A percentile compares a stretch with the other conserved stretches of the same genome.
These are phyloP conservation scores for Ischnus inquisitorius DNA, from an alignment of 2,888 invertebrate species.

Conservation along the genomic window DNA sequence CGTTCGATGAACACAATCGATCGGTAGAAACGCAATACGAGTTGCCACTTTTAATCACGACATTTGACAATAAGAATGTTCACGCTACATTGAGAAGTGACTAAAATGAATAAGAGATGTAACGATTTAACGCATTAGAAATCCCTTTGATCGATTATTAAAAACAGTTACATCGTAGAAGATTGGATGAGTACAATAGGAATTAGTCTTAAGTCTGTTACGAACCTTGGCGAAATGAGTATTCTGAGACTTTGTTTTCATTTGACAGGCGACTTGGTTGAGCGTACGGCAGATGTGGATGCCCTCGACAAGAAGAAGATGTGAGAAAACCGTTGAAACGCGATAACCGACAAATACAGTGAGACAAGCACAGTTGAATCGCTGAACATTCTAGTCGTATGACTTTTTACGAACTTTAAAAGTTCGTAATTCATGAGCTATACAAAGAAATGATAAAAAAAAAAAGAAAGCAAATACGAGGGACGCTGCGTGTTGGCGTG, in stretches of 20 bases:
- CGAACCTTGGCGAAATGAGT: not conserved
- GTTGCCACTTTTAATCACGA: not conserved
- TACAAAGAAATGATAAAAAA: constrained; percentile 41
- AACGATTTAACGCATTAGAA: not conserved
- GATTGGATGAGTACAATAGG: not conserved
- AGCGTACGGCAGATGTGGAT: constrained; percentile 73
- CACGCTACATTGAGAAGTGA: constrained; percentile 6
- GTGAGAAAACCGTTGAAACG: constrained; percentile 67
- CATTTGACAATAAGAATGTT: not conserved
- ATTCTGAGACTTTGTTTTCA: not conserved
- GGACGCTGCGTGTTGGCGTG: constrained; percentile 12
- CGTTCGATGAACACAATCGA: constrained; percentile 6
- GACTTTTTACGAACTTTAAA: constrained; percentile 65
- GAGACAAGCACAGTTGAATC: constrained; percentile 65
- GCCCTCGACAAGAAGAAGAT: constrained; percentile 75
- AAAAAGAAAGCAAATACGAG: not conserved
- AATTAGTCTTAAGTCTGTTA: not conserved
- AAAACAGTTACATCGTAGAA: not conserved
- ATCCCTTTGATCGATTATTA: not conserved
- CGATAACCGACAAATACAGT: constrained; percentile 65
- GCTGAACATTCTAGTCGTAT: constrained; percentile 79
- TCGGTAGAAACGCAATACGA: not conserved
- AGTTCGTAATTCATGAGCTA: constrained; percentile 59
- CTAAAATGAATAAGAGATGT: not conserved
- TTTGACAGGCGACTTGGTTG: constrained; percentile 77